Evolutionary conservation across 2,113 vertebrate species (phyloP), one percentile per base, ranked within the genome.

Genomic region (Pollimyrus isidori): DNA sequence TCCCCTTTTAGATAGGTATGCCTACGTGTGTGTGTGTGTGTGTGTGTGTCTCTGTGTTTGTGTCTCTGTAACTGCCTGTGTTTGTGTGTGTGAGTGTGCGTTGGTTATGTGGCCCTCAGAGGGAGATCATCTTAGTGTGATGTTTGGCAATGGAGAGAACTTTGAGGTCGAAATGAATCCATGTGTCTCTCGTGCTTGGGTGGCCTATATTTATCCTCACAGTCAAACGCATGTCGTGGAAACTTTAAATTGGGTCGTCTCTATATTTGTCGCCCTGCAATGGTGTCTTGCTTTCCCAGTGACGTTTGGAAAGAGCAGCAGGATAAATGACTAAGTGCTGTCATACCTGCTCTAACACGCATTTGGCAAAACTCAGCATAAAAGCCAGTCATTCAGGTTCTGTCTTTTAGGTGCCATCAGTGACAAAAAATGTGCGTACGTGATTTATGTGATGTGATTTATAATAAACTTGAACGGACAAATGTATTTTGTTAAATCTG

Each of bases 151-250:
- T 91, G 93, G 89, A 88, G 91, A 35, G 23, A 65, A 86, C 49
- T 80, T 92, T 69, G 35, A 91, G 87, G 89, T 23, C 90, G 7
- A 89, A 91, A 91, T 90, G 89, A 80, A 89, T 91, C 91, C 92
- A 90, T 91, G 92, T 92, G 90, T 92, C 92, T 91, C 83, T 48
- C 91, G 42, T 94, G 88, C 91, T 92, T 93, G 80, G 87, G 87
- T 13, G 4, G 89, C 92, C 94, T 95, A 94, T 94, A 93, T 94
- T 93, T 93, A 91, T 90, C 26, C 53, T 92, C 58, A 87, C 42
- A 62, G 83, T 82, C 87, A 69, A 88, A 86, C 30, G 50, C 26
- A 17, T 30, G 4, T 82, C 80, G 52, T 88, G 87, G 53, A 87
- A 90, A 85, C 52, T 90, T 62, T 50, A 65, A 88, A 65, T 50